Base-by-base conservation (phyloP, 2,888 invertebrate genomes). In the Hydrotaea cyrtoneurina region DNA sequence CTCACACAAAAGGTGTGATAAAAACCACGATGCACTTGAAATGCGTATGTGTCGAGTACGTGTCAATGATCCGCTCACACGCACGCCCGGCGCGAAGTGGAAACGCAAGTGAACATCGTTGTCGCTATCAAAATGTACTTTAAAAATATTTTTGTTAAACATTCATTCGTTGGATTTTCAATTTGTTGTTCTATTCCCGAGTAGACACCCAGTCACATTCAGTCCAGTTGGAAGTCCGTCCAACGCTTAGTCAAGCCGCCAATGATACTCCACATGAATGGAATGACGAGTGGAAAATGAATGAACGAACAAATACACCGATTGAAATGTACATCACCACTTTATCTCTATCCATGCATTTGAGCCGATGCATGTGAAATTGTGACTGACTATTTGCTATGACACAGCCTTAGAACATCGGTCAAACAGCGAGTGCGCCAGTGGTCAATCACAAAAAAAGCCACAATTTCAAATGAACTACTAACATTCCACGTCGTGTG, bases 1-100 rank as follows among this genome's bases (percentile, higher is more conserved):
- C 26, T 15, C 64, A 64, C 36, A 76, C 36, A 36, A 69, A 46
- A 46, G 46, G 46, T 46, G 43, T 19, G 39, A 66, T 21, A 43
- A 66, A 69, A 69, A 23, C 15, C 21, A n/a, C 13, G n/a, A 23
- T 23, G 69, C 69, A 69, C 69, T 69, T 23, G 69, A 69, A 66
- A 69, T 69, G 69, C 69, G 69, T 69, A 23, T 15, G 46, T 10
- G 21, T 39, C 19, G 13, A 69, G 69, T 69, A 46, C 62, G 62
- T 69, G 69, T 69, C 69, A 69, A 69, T 39, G 69, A 69, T 69
- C 69, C 46, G 43, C 23, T 26, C 2, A 10, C 55, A 55, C 55
- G 21, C 55, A 21, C 19, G 21, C 55, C 21, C 21, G 1, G 1
- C 5, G n/a, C 21, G n/a, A 55, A n/a, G 13, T 8, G 15, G 17